A percentile compares a stretch with the other conserved stretches of the same genome.
These are phyloP conservation scores for Melanogrammus aeglefinus DNA, from an alignment of 2,797 vertebrate genomes.

Conservation along the genomic window DNA sequence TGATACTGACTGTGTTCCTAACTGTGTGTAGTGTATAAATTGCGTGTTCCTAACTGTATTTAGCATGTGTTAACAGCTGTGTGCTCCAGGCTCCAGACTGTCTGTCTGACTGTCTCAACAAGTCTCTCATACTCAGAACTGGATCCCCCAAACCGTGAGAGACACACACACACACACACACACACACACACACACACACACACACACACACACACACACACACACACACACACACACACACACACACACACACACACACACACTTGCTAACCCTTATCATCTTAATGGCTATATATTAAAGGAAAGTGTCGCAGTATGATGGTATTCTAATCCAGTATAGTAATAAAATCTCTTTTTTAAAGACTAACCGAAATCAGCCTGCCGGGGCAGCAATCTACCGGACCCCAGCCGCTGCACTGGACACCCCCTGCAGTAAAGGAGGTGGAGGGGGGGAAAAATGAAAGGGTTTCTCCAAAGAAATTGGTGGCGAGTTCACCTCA, in stretches of 20 bases:
- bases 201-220: background rate
- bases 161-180: background rate
- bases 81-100: slow-evolving; percentile 48
- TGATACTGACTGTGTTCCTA: background rate
- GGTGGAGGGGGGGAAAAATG: background rate
- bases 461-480: background rate
- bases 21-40: background rate
- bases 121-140: slow-evolving; percentile 55
- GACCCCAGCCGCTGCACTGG: background rate
- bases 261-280: no score
- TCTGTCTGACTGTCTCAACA: slow-evolving; percentile 37
- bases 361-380: slow-evolving; percentile 23
- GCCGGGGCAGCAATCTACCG: background rate
- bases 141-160: slow-evolving; percentile 46
- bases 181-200: background rate
- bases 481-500: background rate
- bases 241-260: no score
- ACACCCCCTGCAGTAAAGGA: background rate
- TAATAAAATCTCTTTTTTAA: background rate
- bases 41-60: background rate
- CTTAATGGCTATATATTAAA: no score
- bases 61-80: slow-evolving; percentile 55
- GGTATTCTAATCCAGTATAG: background rate
- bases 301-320: background rate
- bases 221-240: background rate